phyloP scores from a whole-genome alignment of 2,888 invertebrate genomes.

The Nezara viridula region DNA sequence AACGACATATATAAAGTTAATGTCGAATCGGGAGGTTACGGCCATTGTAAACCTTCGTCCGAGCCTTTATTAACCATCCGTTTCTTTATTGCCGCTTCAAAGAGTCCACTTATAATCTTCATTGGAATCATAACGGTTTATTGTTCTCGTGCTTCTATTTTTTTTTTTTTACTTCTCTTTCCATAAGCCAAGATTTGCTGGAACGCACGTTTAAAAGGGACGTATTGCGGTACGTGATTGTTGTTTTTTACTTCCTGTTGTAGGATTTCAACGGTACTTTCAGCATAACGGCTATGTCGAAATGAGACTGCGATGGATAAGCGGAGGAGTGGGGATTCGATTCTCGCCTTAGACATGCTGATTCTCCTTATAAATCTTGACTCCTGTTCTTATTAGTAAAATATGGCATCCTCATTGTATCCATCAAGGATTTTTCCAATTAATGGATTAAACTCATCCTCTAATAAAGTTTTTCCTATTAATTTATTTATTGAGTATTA shows the following conservation, averaged over 20 bases:
- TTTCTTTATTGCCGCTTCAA: constrained; percentile 35
- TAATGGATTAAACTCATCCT: too few species aligned
- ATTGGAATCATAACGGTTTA: constrained; percentile 48
- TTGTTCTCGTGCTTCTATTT: neutral
- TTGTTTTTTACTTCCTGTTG: neutral
- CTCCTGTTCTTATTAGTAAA: too few species aligned
- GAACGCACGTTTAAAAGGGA: neutral
- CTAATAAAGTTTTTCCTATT: too few species aligned
- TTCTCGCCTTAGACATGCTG: too few species aligned
- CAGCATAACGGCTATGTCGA: neutral
- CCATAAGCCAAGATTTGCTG: constrained; percentile 30
- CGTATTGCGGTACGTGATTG: neutral
- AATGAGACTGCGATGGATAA: too few species aligned
- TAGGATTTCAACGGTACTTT: neutral
- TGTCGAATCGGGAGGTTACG: constrained; percentile 11
- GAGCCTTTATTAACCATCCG: constrained; percentile 34
- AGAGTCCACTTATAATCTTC: constrained; percentile 39
- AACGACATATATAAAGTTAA: constrained; percentile 41
- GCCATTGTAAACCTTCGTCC: neutral
- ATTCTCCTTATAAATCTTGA: too few species aligned
- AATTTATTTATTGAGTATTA: too few species aligned
- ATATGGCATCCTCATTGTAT: too few species aligned
- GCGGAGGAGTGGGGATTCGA: too few species aligned
- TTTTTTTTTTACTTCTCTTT: constrained; percentile 14
- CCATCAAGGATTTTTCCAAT: too few species aligned